Evolutionary conservation across 2,113 vertebrate genomes (phyloP), one percentile per base, ranked within the genome.

Genomic region (Nansenia antarctica): DNA sequence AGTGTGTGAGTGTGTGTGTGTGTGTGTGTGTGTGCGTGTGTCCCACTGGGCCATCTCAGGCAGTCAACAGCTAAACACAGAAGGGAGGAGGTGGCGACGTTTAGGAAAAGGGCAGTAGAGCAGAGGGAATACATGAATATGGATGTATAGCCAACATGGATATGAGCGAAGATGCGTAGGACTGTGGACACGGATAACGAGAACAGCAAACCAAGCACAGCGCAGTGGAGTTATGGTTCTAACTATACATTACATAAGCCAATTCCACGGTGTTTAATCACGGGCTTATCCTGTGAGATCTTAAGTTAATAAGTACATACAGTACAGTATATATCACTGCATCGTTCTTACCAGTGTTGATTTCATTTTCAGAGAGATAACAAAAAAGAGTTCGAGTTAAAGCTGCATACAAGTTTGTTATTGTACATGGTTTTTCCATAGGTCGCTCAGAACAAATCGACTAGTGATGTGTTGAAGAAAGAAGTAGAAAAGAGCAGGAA

Each of bases 11-110:
- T 52, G 55, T 58, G 54, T 26, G 24, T 63, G 62, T 63, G 62
- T 45, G 62, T 63, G 37, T 63, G 39, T 31, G 62, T 29, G 37
- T 42, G 24, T 45, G 11, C 47, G 62, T 45, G 14, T 3, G 11
- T 82, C 71, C 62, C 79, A 60, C 31, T 64, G 75, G 71, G 82
- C 26, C 30, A 12, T 0, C 7, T 5, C 42, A 62, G 58, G 67
- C 39, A 65, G 67, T 45, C 18, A 14, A 69, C 53, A 58, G 67
- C 67, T 75, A 26, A 62, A 29, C 49, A 82, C 52, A 55, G 61
- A 3, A 66, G 30, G 24, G 32, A 62, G 68, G 60, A 65, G 53
- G 60, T 24, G 30, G 9, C 22, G n/a, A 22, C 18, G 39, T 74
- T 76, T 64, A 70, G 69, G 15, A 58, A 70, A 65, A 74, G 34